Evolutionary conservation across 1,140 invertebrate species (phyloP).

Genomic region (Macrotrachela quadricornifera): DNA sequence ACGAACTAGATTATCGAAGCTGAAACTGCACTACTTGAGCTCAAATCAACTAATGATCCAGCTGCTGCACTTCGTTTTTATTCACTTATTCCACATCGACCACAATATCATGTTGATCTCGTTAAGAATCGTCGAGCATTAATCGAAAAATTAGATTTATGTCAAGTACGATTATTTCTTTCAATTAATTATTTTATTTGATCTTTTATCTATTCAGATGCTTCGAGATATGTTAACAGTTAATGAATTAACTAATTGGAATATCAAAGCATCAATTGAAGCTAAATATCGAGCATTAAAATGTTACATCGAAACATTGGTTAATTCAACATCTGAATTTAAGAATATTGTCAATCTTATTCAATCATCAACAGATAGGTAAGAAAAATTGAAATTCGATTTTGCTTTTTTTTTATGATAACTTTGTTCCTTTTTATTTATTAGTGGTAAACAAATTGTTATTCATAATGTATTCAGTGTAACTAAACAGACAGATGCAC

Average conservation of each 20-base stretch:
- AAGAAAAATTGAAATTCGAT: not conserved
- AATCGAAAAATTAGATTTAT: constrained; percentile 20
- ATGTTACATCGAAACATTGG: constrained; percentile 15
- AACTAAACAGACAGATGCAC: constrained; percentile 15
- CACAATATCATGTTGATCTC: not conserved
- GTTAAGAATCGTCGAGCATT: constrained; percentile 13
- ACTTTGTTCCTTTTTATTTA: not conserved
- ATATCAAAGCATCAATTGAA: constrained; percentile 11
- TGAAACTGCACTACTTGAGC: too few species aligned
- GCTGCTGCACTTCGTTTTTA: constrained; percentile 17
- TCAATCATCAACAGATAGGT: not conserved
- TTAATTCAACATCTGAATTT: constrained; percentile 7
- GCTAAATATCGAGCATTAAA: constrained; percentile 20
- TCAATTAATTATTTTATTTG: not conserved
- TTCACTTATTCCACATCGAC: constrained; percentile 13
- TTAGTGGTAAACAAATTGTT: constrained; percentile 12
- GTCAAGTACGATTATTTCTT: constrained; percentile 16
- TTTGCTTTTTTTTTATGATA: not conserved
- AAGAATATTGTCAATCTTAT: constrained; percentile 13
- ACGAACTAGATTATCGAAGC: too few species aligned
- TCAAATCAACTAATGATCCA: not conserved
- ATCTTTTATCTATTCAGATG: constrained; percentile 14
- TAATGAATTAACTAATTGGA: constrained; percentile 21
- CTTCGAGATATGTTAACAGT: constrained; percentile 23
- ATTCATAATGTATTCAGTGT: constrained; percentile 17